Conservation (phyloP, 2,888 invertebrate species). For the Strigamia maritima region DNA sequence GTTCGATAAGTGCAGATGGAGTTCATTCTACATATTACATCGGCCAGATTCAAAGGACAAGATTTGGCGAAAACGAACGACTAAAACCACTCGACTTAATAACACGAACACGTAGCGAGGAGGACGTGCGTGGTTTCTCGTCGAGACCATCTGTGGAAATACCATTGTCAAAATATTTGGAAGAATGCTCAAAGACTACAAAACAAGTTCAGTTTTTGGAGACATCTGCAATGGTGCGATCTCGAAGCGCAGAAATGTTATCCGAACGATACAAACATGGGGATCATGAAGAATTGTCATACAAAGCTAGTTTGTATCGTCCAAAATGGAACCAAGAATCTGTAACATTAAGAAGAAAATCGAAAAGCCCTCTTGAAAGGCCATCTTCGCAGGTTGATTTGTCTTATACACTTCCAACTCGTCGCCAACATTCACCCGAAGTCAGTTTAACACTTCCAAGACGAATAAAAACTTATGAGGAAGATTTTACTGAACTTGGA, state of each 20-base stretch:
- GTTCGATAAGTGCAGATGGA: background rate
- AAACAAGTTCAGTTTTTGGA: background rate
- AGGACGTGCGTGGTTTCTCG: background rate
- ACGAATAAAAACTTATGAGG: background rate
- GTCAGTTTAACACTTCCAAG: background rate
- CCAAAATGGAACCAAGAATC: background rate
- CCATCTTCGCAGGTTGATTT: background rate
- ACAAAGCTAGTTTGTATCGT: background rate
- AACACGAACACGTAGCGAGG: background rate
- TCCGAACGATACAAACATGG: background rate
- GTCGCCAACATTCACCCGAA: background rate
- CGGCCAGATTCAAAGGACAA: background rate
- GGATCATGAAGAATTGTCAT: background rate
- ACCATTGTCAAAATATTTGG: background rate
- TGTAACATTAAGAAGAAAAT: background rate
- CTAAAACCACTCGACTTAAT: background rate
- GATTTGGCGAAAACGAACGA: background rate
- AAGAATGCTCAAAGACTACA: background rate
- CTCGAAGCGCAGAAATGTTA: background rate
- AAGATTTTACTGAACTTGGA: slow-evolving; percentile 44
- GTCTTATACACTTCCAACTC: background rate
- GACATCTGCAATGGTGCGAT: background rate
- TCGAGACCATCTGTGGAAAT: background rate
- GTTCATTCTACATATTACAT: background rate
- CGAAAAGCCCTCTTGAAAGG: background rate